phyloP scores from a whole-genome alignment of 2,797 vertebrate species.

The Xyrichtys novacula region DNA sequence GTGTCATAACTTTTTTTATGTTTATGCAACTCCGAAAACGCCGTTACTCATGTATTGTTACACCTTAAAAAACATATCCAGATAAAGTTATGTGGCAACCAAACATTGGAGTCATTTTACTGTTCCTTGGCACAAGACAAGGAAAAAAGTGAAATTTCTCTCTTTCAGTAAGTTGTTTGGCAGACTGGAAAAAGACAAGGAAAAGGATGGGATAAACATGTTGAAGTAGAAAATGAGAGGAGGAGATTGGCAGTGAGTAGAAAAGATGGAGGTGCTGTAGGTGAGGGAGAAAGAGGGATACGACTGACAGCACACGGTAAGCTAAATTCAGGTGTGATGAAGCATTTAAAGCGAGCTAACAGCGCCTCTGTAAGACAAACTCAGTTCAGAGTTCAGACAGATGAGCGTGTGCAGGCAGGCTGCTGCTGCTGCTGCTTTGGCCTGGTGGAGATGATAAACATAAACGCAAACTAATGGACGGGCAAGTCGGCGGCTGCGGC shows the following conservation, averaged over 20 bases:
- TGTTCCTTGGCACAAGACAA: too few species aligned
- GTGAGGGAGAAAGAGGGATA: slow-evolving; percentile 11
- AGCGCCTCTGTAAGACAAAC: slow-evolving; percentile 36
- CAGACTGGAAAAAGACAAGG: slow-evolving; percentile 30
- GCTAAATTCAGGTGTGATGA: slow-evolving; percentile 24
- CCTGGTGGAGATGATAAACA: slow-evolving; percentile 63
- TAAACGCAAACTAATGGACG: slow-evolving; percentile 62
- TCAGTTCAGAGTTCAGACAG: slow-evolving; percentile 49
- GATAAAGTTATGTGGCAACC: too few species aligned
- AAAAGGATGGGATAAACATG: slow-evolving; percentile 3
- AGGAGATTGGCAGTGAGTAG: neutral
- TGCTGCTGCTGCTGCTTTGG: slow-evolving; percentile 19
- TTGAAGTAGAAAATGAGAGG: neutral
- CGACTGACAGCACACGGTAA: slow-evolving; percentile 13
- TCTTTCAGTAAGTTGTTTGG: slow-evolving; percentile 34
- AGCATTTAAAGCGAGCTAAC: slow-evolving; percentile 23
- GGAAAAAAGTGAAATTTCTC: too few species aligned
- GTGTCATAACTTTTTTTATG: too few species aligned
- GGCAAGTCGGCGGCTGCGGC: slow-evolving; percentile 14
- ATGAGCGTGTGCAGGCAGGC: slow-evolving; percentile 17
- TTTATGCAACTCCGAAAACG: too few species aligned
- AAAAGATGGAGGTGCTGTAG: slow-evolving; percentile 12
- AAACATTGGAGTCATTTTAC: too few species aligned
- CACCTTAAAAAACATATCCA: too few species aligned
- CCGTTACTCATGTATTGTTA: too few species aligned